These are phyloP conservation scores for Globicephala melas DNA, from an alignment of 2,113 vertebrate genomes.

Conservation along the genomic window DNA sequence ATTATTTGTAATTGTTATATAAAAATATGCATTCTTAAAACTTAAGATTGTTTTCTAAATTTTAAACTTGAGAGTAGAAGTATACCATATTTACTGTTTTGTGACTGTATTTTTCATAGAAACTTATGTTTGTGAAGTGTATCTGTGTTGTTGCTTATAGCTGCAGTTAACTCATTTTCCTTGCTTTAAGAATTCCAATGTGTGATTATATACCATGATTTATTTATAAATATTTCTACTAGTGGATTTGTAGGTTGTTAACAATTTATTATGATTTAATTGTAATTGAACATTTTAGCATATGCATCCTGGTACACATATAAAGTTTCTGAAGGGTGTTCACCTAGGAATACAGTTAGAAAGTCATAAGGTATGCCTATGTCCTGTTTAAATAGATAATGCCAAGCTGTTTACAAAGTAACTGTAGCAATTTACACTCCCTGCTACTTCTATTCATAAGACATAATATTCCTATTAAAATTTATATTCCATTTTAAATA, in stretches of 20 bases:
- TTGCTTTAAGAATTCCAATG: neutral
- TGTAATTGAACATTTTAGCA: neutral
- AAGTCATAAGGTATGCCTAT: neutral
- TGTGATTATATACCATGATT: neutral
- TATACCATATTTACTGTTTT: neutral
- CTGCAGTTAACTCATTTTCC: neutral
- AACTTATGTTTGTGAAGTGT: neutral
- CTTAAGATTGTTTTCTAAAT: neutral
- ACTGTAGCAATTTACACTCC: neutral
- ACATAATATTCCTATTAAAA: neutral
- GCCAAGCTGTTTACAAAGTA: neutral
- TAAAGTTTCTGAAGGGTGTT: neutral
- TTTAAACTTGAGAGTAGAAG: neutral
- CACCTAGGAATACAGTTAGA: neutral
- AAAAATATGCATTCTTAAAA: neutral
- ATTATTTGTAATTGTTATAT: neutral
- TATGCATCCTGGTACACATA: neutral
- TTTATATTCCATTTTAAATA: neutral
- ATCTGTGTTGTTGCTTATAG: neutral
- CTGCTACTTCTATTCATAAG: neutral
- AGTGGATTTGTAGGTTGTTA: neutral
- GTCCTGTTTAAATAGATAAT: neutral
- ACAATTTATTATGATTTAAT: neutral
- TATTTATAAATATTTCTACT: constrained; percentile 1
- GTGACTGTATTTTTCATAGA: neutral